Conservation (phyloP, 2,113 vertebrate genomes). For the Chlamydotis undulata region DNA sequence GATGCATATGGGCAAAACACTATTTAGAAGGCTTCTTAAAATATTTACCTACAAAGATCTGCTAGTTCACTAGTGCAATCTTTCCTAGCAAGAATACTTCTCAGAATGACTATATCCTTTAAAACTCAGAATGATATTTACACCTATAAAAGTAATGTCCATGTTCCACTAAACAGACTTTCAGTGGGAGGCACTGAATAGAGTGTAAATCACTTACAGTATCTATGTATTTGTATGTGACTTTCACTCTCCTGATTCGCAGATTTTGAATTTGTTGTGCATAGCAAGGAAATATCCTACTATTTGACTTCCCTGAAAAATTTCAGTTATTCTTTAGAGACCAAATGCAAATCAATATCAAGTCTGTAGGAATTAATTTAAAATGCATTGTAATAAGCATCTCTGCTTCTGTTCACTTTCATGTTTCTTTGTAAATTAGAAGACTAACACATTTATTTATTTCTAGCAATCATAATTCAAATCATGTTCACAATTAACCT, state of each 20-base stretch:
- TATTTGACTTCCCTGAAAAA: neutral
- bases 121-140: neutral
- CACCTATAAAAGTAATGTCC: neutral
- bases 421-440: neutral
- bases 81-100: neutral
- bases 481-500: neutral
- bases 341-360: neutral
- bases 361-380: neutral
- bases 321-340: neutral
- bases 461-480: neutral
- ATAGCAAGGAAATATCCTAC: neutral
- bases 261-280: neutral
- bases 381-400: neutral
- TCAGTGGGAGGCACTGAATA: neutral
- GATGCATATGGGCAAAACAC: neutral
- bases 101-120: neutral
- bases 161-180: neutral
- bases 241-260: neutral
- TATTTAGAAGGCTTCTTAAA: neutral
- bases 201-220: neutral
- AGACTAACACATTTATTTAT: neutral
- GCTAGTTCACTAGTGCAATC: neutral
- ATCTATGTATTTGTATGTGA: neutral
- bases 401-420: neutral
- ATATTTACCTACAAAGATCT: constrained; percentile 12